Conservation (phyloP, 1,140 invertebrate species). For the Scaptodrosophila lebanonensis region DNA sequence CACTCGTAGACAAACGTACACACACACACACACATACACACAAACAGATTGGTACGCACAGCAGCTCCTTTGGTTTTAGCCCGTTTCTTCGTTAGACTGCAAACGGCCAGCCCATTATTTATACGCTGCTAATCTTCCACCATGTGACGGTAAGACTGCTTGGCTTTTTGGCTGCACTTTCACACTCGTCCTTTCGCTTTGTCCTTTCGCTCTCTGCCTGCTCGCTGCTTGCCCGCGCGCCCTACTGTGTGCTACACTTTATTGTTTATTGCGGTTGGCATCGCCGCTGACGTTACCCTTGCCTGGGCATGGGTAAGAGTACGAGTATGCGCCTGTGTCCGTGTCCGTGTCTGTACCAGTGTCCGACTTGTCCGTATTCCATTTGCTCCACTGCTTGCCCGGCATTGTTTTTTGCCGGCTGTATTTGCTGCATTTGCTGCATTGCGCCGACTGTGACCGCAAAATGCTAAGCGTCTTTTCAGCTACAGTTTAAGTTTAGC, state of each 20-base stretch:
- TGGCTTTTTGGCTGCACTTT: constrained; percentile 44
- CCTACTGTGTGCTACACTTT: constrained; percentile 43
- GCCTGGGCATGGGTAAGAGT: constrained; percentile 13
- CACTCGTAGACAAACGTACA: too few species aligned
- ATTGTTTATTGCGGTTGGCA: constrained; percentile 55
- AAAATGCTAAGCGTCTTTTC: constrained; percentile 58
- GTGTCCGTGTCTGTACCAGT: not conserved
- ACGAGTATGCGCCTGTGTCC: constrained; percentile 16
- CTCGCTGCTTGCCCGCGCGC: constrained; percentile 15
- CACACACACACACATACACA: constrained; percentile 1
- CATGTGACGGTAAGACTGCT: constrained; percentile 44
- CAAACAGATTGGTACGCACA: too few species aligned
- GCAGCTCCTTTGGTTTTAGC: not conserved
- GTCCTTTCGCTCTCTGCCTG: not conserved
- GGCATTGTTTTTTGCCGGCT: constrained; percentile 33
- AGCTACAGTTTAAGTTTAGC: constrained; percentile 47
- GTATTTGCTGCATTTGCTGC: constrained; percentile 36
- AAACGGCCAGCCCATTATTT: constrained; percentile 43
- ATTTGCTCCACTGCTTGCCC: constrained; percentile 18
- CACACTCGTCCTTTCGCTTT: not conserved
- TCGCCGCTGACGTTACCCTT: constrained; percentile 1
- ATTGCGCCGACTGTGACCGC: constrained; percentile 45
- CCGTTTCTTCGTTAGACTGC: not conserved
- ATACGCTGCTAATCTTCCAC: constrained; percentile 56
- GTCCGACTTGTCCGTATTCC: not conserved